Percentiles rank a stretch among this genome's conserved stretches.
Conservation (phyloP, 2,888 invertebrate genomes). For the Melieria picta region DNA sequence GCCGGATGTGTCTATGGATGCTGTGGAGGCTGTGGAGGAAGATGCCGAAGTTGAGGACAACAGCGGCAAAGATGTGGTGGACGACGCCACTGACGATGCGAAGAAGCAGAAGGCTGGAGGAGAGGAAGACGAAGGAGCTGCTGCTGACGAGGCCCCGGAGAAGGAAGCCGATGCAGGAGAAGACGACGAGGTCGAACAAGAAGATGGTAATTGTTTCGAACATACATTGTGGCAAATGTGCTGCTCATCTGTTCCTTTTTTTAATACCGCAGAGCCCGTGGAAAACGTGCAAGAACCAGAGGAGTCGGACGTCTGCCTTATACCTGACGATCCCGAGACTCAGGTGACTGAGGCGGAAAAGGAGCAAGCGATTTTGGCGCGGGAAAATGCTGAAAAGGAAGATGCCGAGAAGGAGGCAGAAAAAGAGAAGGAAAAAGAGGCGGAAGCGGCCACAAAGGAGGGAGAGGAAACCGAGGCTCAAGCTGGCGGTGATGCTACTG, state of each 20-base stretch:
- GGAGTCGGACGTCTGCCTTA: constrained; percentile 75
- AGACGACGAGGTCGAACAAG: constrained; percentile 48
- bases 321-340: constrained; percentile 74
- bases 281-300: constrained; percentile 69
- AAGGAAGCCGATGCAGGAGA: constrained; percentile 35
- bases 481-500: constrained; percentile 37
- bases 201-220: constrained; percentile 49
- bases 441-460: constrained; percentile 44
- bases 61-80: constrained; percentile 20
- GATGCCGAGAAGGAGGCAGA: constrained; percentile 48
- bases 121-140: constrained; percentile 6
- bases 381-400: constrained; percentile 63
- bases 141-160: constrained; percentile 26
- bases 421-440: constrained; percentile 41
- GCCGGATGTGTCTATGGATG: constrained; percentile 42
- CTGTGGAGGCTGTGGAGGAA: constrained; percentile 37
- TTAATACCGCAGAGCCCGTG: constrained; percentile 59
- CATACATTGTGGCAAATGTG: neutral
- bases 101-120: neutral
- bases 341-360: constrained; percentile 76
- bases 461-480: constrained; percentile 30
- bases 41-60: constrained; percentile 40
- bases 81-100: neutral
- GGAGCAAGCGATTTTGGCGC: constrained; percentile 68
- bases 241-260: neutral